Conservation (phyloP, 2,113 vertebrate genomes). For the Noturus placidus region DNA sequence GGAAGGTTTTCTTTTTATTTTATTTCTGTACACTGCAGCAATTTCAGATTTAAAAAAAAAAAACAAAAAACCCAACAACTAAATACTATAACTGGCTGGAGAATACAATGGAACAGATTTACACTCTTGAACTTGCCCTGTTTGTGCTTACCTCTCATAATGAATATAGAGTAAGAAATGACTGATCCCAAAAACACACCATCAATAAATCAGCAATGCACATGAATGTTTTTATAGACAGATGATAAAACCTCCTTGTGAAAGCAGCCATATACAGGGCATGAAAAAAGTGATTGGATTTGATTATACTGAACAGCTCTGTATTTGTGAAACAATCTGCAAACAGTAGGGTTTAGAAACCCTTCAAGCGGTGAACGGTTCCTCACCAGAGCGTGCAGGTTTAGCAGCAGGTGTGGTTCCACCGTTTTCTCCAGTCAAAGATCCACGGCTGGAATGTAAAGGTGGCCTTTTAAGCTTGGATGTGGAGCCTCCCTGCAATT, state of each 20-base stretch:
- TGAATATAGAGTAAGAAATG: not conserved
- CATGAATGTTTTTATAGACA: not conserved
- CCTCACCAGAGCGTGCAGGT: conserved; percentile 80
- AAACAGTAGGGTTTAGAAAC: not conserved
- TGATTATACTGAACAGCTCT: not conserved
- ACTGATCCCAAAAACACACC: not conserved
- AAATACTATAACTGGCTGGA: not conserved
- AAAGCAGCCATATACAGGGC: not conserved
- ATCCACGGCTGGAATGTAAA: conserved; percentile 93
- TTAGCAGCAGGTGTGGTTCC: conserved; percentile 82
- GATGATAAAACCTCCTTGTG: not conserved
- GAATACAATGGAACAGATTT: not conserved
- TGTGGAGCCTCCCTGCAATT: conserved; percentile 79
- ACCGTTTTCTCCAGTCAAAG: conserved; percentile 90
- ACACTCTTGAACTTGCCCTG: too few relatives aligned
- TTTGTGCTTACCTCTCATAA: not conserved
- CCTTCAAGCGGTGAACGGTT: not conserved
- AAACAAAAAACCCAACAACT: too few relatives aligned
- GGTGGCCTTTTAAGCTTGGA: conserved; percentile 92
- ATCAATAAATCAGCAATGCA: not conserved
- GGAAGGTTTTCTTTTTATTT: not conserved
- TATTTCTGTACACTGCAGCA: not conserved
- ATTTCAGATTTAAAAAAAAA: not conserved
- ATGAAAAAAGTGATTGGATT: not conserved
- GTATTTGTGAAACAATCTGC: not conserved